phyloP scores from a whole-genome alignment of 2,888 invertebrate species.

The Nomada fabriciana region DNA sequence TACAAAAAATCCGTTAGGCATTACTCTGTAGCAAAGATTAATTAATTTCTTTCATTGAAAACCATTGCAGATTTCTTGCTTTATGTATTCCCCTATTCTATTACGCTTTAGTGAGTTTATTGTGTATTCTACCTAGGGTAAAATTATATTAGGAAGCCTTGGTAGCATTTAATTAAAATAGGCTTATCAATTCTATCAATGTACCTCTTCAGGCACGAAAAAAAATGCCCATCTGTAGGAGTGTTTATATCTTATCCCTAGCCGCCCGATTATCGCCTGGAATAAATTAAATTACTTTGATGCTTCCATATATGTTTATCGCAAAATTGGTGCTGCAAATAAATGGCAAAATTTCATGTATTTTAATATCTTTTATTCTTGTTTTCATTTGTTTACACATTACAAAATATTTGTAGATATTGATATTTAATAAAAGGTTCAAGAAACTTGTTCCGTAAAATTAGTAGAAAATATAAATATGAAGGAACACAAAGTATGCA shows the following conservation, averaged over 20 bases:
- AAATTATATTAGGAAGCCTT: conserved; percentile 63
- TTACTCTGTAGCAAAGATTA: not conserved
- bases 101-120: conserved; percentile 62
- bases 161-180: conserved; percentile 78
- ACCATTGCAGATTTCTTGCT: conserved; percentile 40
- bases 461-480: conserved; percentile 1
- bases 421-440: not conserved
- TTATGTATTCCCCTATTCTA: conserved; percentile 44
- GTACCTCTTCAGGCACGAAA: conserved; percentile 64
- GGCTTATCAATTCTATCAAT: conserved; percentile 74
- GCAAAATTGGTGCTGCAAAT: not conserved
- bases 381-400: not conserved
- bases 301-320: not conserved
- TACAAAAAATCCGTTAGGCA: not conserved
- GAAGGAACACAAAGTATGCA: conserved; percentile 4
- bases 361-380: not conserved
- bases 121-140: conserved; percentile 30
- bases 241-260: not conserved
- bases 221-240: not conserved
- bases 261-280: not conserved
- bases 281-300: not conserved
- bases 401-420: not conserved
- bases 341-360: conserved; percentile 6
- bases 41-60: conserved; percentile 29
- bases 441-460: not conserved